Conservation (phyloP, 2,797 vertebrate genomes). For the Melanitta fusca region DNA sequence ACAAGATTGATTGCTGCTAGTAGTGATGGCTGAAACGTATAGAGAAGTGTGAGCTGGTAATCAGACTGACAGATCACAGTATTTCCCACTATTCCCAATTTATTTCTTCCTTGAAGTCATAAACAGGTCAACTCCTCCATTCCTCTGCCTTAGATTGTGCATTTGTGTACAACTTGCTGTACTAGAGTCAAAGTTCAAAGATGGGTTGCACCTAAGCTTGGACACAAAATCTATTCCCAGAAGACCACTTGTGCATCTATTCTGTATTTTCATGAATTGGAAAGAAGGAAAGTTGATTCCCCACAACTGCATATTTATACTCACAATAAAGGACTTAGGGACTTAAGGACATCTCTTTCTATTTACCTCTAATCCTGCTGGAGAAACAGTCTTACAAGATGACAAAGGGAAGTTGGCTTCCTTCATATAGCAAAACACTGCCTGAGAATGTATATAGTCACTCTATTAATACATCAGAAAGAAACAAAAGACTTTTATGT, state of each 20-base stretch:
- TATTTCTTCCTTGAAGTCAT: constrained; percentile 31
- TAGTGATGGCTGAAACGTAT: constrained; percentile 18
- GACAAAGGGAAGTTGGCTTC: background rate
- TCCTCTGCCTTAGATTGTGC: constrained; percentile 11
- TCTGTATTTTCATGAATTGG: background rate
- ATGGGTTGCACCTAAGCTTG: background rate
- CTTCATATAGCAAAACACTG: background rate
- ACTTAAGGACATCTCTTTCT: background rate
- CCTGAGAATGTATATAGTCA: background rate
- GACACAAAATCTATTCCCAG: background rate
- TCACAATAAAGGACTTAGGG: background rate
- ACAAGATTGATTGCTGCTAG: background rate
- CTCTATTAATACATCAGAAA: background rate
- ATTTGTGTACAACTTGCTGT: background rate
- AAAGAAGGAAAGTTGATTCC: background rate
- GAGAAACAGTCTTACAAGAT: background rate
- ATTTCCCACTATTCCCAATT: constrained; percentile 46
- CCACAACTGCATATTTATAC: background rate
- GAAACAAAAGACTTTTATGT: background rate
- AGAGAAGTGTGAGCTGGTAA: constrained; percentile 17
- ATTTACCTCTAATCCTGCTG: background rate
- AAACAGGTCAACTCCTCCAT: constrained; percentile 25
- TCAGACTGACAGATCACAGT: constrained; percentile 18
- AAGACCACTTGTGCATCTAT: background rate
- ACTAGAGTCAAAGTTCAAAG: background rate